phyloP scores from a whole-genome alignment of 2,797 vertebrate genomes.

The Toxotes lorentzi region DNA sequence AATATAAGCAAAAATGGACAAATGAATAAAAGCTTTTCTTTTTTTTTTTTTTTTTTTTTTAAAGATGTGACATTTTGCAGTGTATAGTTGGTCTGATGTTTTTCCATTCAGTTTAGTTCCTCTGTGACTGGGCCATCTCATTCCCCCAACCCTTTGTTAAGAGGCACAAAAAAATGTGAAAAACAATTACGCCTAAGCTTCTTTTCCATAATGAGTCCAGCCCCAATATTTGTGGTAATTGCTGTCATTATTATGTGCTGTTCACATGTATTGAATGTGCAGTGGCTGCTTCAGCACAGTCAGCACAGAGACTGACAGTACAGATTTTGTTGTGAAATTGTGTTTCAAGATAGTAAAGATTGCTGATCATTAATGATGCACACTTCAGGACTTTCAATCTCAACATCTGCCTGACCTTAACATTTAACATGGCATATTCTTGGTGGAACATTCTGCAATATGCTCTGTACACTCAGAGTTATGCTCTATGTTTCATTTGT shows the following conservation, averaged over 20 bases:
- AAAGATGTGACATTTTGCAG: slow-evolving; percentile 11
- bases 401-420: slow-evolving; percentile 10
- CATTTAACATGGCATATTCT: slow-evolving; percentile 25
- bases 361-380: slow-evolving; percentile 17
- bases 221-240: slow-evolving; percentile 49
- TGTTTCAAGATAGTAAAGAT: slow-evolving; percentile 11
- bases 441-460: background rate
- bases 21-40: background rate
- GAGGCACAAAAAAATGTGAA: slow-evolving; percentile 27
- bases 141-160: slow-evolving; percentile 43
- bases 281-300: slow-evolving; percentile 11
- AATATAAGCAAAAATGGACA: background rate
- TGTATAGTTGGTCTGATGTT: slow-evolving; percentile 11
- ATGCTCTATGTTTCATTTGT: slow-evolving; percentile 12
- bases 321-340: slow-evolving; percentile 21
- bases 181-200: slow-evolving; percentile 48
- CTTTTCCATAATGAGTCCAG: slow-evolving; percentile 54
- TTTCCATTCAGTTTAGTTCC: slow-evolving; percentile 26
- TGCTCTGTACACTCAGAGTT: background rate
- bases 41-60: background rate
- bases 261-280: slow-evolving; percentile 45
- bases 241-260: slow-evolving; percentile 49
- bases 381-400: background rate
- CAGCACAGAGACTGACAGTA: slow-evolving; percentile 3
- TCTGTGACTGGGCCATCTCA: slow-evolving; percentile 34